Evolutionary conservation across 2,888 invertebrate genomes (phyloP).

Genomic region (Nebria brevicollis): DNA sequence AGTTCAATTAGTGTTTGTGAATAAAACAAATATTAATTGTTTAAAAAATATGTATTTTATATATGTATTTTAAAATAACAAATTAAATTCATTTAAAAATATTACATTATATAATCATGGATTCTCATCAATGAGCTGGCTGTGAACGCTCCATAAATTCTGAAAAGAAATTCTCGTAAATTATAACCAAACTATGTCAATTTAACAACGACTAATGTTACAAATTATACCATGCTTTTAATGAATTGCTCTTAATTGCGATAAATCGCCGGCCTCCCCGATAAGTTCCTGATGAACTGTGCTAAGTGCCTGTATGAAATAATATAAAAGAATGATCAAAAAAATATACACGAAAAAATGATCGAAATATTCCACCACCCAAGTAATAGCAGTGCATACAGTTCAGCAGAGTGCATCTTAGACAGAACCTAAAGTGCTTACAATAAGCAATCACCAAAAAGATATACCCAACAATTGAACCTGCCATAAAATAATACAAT

Average conservation of each 20-base stretch:
- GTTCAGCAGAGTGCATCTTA: not conserved
- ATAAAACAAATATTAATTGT: not conserved
- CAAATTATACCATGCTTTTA: slow-evolving; percentile 50
- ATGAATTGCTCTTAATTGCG: slow-evolving; percentile 60
- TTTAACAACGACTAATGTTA: slow-evolving; percentile 14
- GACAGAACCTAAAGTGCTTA: slow-evolving; percentile 6
- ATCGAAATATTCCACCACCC: slow-evolving; percentile 29
- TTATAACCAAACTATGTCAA: slow-evolving; percentile 23
- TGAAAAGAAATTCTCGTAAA: slow-evolving; percentile 58
- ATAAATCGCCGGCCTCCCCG: slow-evolving; percentile 66
- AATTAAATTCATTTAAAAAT: slow-evolving; percentile 30
- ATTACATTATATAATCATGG: slow-evolving; percentile 53
- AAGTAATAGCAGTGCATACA: slow-evolving; percentile 7
- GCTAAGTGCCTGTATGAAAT: slow-evolving; percentile 77
- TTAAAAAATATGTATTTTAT: slow-evolving; percentile 40
- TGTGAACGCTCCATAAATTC: slow-evolving; percentile 65
- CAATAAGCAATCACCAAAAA: not conserved
- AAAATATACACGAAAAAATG: not conserved
- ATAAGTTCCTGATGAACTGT: slow-evolving; percentile 86
- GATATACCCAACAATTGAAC: no score
- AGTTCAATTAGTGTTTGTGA: not conserved
- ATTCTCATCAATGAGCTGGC: slow-evolving; percentile 63
- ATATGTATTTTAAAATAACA: slow-evolving; percentile 30
- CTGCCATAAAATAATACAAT: no score
- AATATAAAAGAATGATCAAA: slow-evolving; percentile 45